A percentile compares a stretch with the other conserved stretches of the same genome.
Conservation (phyloP, 64 coral and sea anemone genomes). For the Stichodactyla mertensii region DNA sequence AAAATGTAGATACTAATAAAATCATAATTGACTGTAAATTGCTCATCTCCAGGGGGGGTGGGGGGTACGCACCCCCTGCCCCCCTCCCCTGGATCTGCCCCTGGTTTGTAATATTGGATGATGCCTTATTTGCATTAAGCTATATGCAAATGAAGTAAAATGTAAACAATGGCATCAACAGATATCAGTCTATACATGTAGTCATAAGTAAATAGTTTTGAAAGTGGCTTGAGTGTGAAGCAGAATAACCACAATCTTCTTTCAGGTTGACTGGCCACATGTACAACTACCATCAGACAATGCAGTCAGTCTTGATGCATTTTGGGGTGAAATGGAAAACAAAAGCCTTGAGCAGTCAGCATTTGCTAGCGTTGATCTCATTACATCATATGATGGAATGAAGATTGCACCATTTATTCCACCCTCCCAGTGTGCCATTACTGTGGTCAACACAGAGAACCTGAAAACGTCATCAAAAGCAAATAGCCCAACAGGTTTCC, state of each 20-base stretch:
- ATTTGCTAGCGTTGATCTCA: slow-evolving; percentile 15
- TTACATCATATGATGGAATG: background rate
- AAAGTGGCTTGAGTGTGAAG: too few species aligned
- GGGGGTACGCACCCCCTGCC: too few species aligned
- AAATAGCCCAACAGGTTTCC: background rate
- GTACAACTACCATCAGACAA: background rate
- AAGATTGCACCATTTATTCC: slow-evolving; percentile 20
- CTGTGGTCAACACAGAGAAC: slow-evolving; percentile 11
- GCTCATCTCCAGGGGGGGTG: too few species aligned
- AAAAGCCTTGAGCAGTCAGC: slow-evolving; percentile 18
- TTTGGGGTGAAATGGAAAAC: slow-evolving; percentile 22
- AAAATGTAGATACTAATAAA: too few species aligned
- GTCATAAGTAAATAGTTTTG: background rate
- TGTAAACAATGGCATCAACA: too few species aligned
- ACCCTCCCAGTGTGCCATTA: background rate
- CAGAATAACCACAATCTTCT: background rate
- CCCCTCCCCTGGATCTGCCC: too few species aligned
- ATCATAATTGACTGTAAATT: too few species aligned
- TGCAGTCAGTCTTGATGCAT: background rate
- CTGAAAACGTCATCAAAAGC: background rate
- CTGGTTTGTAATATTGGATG: too few species aligned
- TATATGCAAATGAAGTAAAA: too few species aligned
- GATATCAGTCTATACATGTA: too few species aligned
- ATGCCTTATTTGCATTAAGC: too few species aligned
- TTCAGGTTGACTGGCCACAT: slow-evolving; percentile 17